A percentile compares a stretch with the other conserved stretches of the same genome.
Evolutionary conservation across 2,888 invertebrate genomes (phyloP).

Genomic region (Resseliella maxima): DNA sequence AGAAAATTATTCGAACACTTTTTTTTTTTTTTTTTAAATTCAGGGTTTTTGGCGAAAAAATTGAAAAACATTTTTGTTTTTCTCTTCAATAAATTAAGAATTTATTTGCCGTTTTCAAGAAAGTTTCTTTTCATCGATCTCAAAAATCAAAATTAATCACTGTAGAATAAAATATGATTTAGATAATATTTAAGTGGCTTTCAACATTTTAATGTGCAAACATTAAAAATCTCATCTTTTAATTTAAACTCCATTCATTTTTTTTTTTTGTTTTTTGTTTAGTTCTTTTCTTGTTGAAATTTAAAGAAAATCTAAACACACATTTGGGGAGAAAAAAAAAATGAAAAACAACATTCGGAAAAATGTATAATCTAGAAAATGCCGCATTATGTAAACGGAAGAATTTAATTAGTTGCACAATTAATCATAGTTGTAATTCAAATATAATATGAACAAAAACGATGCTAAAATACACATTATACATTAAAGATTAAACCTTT

Average conservation of each 20-base stretch:
- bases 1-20: too few relatives aligned
- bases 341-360: neutral
- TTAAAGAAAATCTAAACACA: neutral
- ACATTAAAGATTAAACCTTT: slow-evolving; percentile 51
- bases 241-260: neutral
- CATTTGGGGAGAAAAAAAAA: neutral
- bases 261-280: neutral
- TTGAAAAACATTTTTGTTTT: slow-evolving; percentile 29
- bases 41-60: neutral
- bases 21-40: too few relatives aligned
- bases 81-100: too few relatives aligned
- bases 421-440: slow-evolving; percentile 32
- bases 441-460: neutral
- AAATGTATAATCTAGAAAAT: neutral
- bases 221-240: neutral
- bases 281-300: neutral
- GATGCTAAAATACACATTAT: slow-evolving; percentile 34
- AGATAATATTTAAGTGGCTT: neutral
- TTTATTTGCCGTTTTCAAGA: too few relatives aligned
- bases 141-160: neutral
- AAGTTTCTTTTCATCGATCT: neutral
- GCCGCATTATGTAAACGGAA: neutral
- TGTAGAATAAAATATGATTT: neutral
- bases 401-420: slow-evolving; percentile 35
- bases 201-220: neutral